Base-by-base conservation (phyloP, 2,888 invertebrate species). In the Aethes cnicana region DNA sequence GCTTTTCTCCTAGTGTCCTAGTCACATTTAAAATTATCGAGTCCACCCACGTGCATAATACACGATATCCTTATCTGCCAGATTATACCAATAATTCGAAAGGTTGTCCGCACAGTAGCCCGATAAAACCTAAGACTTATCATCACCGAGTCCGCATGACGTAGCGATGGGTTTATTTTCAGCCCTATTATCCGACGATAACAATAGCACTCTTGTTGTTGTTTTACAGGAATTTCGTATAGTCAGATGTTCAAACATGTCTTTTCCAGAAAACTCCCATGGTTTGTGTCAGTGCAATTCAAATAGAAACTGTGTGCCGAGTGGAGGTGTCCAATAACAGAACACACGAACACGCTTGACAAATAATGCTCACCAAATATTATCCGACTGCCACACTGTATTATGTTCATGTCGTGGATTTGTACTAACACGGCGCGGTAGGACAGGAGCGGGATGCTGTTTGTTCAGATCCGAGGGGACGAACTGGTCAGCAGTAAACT, bases 271-370 rank as follows among this genome's bases (percentile, higher is more conserved):
- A 84, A 80, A 77, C 69, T 71, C 68, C 69, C 72, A 71, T 69
- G 68, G 74, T 66, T 67, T 68, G 68, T 74, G 77, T 77, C 76
- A 76, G 68, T 67, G 72, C 77, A 81, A 75, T 69, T 64, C 81
- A 84, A 86, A 86, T 71, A 83, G 76, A 74, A 75, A 81, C 70
- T 79, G 79, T 81, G 72, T 79, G 71, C 73, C 69, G 71, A 81
- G 81, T 79, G 68, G 77, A 82, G 82, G 87, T 88, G 84, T 86
- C 83, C 85, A 82, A 80, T 86, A 74, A 83, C 86, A 84, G 81
- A 84, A 76, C 82, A 79, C 75, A 84, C 80, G 81, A 81, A 82
- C 85, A 82, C 81, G 81, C 82, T 83, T 81, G 80, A 79, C 87
- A 88, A 88, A 88, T 74, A 88, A 62, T 73, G 74, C 68, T 81